Base-by-base conservation (phyloP, 2,113 vertebrate genomes). In the Plecotus auritus region DNA sequence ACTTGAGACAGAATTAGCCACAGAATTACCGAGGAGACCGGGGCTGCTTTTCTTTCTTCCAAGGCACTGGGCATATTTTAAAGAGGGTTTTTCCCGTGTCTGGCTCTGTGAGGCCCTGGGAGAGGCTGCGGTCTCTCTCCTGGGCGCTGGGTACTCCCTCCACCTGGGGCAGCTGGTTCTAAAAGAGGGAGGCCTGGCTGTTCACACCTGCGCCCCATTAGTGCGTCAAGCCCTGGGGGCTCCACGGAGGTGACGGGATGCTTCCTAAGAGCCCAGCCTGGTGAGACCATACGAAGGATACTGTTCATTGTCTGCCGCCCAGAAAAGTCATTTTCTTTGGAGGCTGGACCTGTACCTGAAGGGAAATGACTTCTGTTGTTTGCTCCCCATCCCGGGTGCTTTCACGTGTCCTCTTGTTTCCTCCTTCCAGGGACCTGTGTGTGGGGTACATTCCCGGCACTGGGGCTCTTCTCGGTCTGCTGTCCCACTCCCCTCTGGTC, bases 1-100 rank as follows among this genome's bases (percentile, higher is more conserved):
- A 35, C 64, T 88, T 40, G 67, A 80, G 93, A 81, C 86, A 91
- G 84, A 96, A 91, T 94, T 67, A 95, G 80, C 95, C 80, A 72
- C 95, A 84, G 96, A 92, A 85, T 82, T 67, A 49, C 90, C 30
- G 37, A 70, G 89, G 49, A 7, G n/a, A 20, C 14, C 54, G 64
- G 85, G 67, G 51, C 16, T 89, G 78, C 70, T 70, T 56, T 73
- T 82, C 82, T 93, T 66, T 59, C 85, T 94, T 88, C 78, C 20
- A 1, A 78, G 32, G 61, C 70, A 22, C 66, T 84, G 51, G 72
- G 87, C 93, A 51, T 83, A 83, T 77, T 82, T 94, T 83, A 74
- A 67, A 77, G 94, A 86, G 20, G 70, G 35, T 54, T 35, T 26
- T 88, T 37, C 47, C 3, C 18, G 70, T 23, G n/a, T 37, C 11